Evolutionary conservation across 2,797 vertebrate genomes (phyloP).

Genomic region (Phrynocephalus forsythii): DNA sequence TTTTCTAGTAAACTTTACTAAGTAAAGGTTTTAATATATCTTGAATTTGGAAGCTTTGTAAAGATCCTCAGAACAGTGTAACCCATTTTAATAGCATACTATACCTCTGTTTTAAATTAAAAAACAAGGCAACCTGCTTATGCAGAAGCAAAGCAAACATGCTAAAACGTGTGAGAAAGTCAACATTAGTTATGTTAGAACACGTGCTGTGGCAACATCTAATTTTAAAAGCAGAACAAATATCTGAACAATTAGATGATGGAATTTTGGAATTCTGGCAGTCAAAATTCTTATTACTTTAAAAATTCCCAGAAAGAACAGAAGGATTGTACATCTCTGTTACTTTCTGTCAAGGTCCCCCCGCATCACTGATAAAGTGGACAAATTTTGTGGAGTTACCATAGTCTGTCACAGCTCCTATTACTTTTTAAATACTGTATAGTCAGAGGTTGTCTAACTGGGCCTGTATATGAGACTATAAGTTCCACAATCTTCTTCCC

Average conservation of each 20-base stretch:
- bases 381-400: too few species aligned
- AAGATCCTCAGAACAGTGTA: neutral
- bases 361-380: too few species aligned
- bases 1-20: neutral
- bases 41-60: neutral
- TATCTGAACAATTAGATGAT: neutral
- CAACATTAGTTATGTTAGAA: neutral
- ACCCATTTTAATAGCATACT: neutral
- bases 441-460: neutral
- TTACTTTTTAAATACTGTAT: neutral
- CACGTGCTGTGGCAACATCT: neutral
- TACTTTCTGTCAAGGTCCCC: too few species aligned
- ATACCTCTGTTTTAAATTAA: neutral
- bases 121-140: neutral
- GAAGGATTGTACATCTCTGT: too few species aligned
- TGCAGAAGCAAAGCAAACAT: neutral
- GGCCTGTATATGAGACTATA: accelerated
- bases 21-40: neutral
- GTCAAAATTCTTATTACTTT: neutral
- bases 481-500: neutral
- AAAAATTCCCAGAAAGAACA: too few species aligned
- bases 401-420: too few species aligned
- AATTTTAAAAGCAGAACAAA: neutral
- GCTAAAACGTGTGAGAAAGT: neutral
- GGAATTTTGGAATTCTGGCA: neutral